Base-by-base conservation (phyloP, 2,797 vertebrate genomes). In the Phataginus tetradactyla region DNA sequence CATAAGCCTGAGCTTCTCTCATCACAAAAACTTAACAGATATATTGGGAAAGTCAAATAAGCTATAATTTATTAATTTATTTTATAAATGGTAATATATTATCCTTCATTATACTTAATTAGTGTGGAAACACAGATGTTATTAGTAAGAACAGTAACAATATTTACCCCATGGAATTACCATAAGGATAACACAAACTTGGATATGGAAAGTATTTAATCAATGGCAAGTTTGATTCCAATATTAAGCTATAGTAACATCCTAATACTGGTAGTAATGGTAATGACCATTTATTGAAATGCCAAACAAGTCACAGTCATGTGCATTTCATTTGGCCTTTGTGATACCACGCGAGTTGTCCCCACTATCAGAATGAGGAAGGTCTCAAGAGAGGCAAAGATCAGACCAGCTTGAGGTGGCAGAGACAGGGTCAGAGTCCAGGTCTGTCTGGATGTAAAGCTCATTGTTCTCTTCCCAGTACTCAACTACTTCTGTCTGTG, bases 31-130 rank as follows among this genome's bases (percentile, higher is more conserved):
- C 93, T 69, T 89, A 91, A 63, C 64, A 89, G 75, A 91, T 63
- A 91, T 69, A 55, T 42, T 97, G 39, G 68, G 71, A 88, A 94
- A 97, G 95, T 93, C 55, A 66, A 91, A 86, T 96, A 81, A 92
- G 45, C 63, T 78, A 7, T 63, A 85, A 57, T 77, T 89, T 95
- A 78, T 89, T 85, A 89, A 96, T 74, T 83, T 95, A 92, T 90
- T 92, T 78, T 90, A 1, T 89, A 79, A 96, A 78, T 18, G 80
- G 49, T 83, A 86, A 94, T 68, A 8, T 88, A 32, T 95, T 80
- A 90, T 66, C 53, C 34, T 85, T 96, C 32, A 88, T 95, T 90
- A 89, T 83, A n/a, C 64, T 93, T 80, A 93, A 93, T 85, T 94
- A 86, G 51, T 91, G 25, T 90, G 66, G 77, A 96, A 94, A 80